Base-by-base conservation (phyloP, 2,888 invertebrate species). In the Ptychoptera albimana region DNA sequence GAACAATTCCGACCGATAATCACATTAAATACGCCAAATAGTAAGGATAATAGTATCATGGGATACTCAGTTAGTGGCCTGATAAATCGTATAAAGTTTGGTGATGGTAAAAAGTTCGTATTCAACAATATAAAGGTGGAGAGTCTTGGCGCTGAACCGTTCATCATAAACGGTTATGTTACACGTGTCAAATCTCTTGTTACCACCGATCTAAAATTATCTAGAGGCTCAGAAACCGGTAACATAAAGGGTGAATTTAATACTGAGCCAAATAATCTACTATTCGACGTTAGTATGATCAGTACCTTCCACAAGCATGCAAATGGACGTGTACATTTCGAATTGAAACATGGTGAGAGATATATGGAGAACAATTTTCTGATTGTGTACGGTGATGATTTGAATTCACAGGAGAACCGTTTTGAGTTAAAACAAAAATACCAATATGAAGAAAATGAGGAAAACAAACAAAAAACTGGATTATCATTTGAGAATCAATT, bases 1-100 rank as follows among this genome's bases (percentile, higher is more conserved):
- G 58, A 60, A 23, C 64, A 73, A 10, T 83, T 77, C 59, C 77
- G 71, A 49, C 87, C 87, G 0, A 55, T 85, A 0, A 63, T 84
- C 29, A 77, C 80, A 53, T 79, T 77, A 58, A 71, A 72, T 51
- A 55, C 74, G 8, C 79, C 80, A 0, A 70, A 70, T 2, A 23
- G 14, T 10, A 37, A 37, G 30, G 37, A 37, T 10, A 31, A 42
- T 39, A 57, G 56, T 46, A 57, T 63, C 2, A 54, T 54, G 43
- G 65, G 64, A 0, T 60, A 61, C 32, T 54, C 50, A 2, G 58
- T 57, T 2, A 57, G 59, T 39, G 65, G 65, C 1, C 54, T 66
- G 2, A 43, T 60, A 7, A 53, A 56, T 0, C 52, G 57, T 32
- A 51, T 55, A 42, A 49, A 44, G 0, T 50, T 47, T 0, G 45